Percentiles rank a stretch among this genome's conserved stretches.
These are phyloP conservation scores for Morbakka virulenta DNA, from an alignment of 30 jellyfish, hydroid and myxozoan species.

Conservation along the genomic window DNA sequence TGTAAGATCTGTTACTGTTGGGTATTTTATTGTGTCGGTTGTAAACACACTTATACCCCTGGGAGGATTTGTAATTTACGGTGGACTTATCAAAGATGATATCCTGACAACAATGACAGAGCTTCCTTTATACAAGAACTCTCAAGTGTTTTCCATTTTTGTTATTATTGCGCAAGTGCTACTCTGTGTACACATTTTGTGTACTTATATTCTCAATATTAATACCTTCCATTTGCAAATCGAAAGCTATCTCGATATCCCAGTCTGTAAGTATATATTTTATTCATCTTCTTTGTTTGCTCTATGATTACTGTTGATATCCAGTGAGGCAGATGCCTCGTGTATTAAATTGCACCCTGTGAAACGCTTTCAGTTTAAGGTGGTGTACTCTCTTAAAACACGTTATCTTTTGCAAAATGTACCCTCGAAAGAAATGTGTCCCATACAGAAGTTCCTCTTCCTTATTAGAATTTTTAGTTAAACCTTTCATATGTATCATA, in stretches of 20 bases:
- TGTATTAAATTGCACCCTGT: too few species aligned
- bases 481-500: too few species aligned
- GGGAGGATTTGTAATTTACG: conserved; percentile 77
- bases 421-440: too few species aligned
- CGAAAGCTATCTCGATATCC: conserved; percentile 85
- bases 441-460: too few species aligned
- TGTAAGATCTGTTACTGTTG: conserved; percentile 78
- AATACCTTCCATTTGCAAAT: conserved; percentile 91
- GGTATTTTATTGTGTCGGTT: conserved; percentile 77
- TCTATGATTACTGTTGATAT: too few species aligned
- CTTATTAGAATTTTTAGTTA: too few species aligned
- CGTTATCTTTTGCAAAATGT: too few species aligned
- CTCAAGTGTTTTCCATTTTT: conserved; percentile 61
- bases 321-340: too few species aligned
- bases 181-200: conserved; percentile 88
- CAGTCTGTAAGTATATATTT: conserved; percentile 74
- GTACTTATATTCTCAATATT: conserved; percentile 87
- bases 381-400: too few species aligned
- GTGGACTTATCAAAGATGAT: conserved; percentile 80
- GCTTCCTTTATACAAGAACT: conserved; percentile 56
- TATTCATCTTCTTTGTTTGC: neutral
- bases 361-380: too few species aligned
- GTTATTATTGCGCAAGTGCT: conserved; percentile 75
- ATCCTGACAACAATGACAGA: conserved; percentile 71
- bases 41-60: conserved; percentile 68